Evolutionary conservation across 2,888 invertebrate genomes (phyloP), one percentile per base, ranked within the genome.

Genomic region (Microdon myrmicae): DNA sequence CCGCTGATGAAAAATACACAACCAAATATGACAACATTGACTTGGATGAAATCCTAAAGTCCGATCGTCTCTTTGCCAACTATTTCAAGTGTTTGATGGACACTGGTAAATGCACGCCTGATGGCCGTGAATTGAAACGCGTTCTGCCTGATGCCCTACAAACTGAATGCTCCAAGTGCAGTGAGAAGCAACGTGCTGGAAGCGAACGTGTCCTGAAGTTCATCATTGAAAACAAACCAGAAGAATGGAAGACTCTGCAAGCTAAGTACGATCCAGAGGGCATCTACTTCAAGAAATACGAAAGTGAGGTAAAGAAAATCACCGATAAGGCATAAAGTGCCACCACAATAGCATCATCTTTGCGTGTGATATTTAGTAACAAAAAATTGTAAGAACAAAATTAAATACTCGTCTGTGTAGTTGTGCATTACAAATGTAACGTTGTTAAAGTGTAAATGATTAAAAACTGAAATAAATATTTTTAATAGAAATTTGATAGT

Each of bases 131-230:
- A 75, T 79, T 90, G 7, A 90, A 87, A 81, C 82, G 88, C 86
- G 79, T 83, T 1, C 81, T 91, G 2, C 90, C 90, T 1, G 90
- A 91, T 67, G 90, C 90, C 0, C 76, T 90, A 28, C 79, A 83
- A 67, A 85, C 84, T 2, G 86, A 86, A 38, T 90, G 90, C 75
- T 70, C 72, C 44, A 87, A 88, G 74, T 90, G 90, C 74, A 87
- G 85, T 16, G 85, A 87, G 22, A 81, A 81, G 14, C 90, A 90
- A 74, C 84, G 82, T 71, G 73, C 78, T 3, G 87, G 86, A 29
- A 84, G 86, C 32, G 84, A 86, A 69, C 86, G 82, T 67, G 85
- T 89, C 4, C 83, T 90, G 20, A 82, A 84, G 10, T 85, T 82
- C 71, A 79, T 92, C 61, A 85, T 88, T 68, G 84, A 88, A 66